Evolutionary conservation across 1,140 invertebrate genomes (phyloP), one percentile per base, ranked within the genome.

Genomic region (Hylaeus volcanicus): DNA sequence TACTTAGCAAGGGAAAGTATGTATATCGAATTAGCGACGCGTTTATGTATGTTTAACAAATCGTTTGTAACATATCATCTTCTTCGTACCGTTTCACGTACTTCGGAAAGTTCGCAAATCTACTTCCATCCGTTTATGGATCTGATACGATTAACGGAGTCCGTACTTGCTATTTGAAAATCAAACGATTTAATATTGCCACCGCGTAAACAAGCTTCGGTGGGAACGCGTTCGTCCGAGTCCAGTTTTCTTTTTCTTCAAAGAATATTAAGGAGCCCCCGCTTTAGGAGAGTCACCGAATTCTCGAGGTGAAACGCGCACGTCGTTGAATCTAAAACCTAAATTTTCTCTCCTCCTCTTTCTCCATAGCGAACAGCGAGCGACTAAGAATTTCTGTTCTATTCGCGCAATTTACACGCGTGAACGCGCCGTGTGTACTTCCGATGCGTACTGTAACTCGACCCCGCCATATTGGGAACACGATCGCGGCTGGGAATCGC

Each of bases 401-500:
- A n/a, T 69, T 37, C 66, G 45, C 53, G 6, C 37, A 64, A 78
- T 85, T 82, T 85, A 60, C 69, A 41, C 71, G 58, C 58, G 79
- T 81, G 72, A 74, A 83, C 3, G 43, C 3, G 2, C 74, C 63
- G 60, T 86, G 26, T 65, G 60, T 60, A 77, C 77, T 56, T 43
- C 68, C 55, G 64, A 69, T 58, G 64, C 80, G 65, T 63, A 74
- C 12, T 12, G 48, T 61, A 89, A 87, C 84, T 83, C 72, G 84
- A 74, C 70, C 75, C 88, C 43, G 58, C 90, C 86, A 89, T 91
- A 90, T 90, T 81, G 80, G 84, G 89, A 89, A 60, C 81, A 83
- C 61, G 73, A 78, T 79, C 79, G 74, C 68, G 79, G 76, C 80
- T 84, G 80, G 81, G 82, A 90, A 90, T 89, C 79, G 81, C 82